A percentile compares a stretch with the other conserved stretches of the same genome.
phyloP scores from a whole-genome alignment of 1,140 invertebrate species.

The Ceratina calcarata region DNA sequence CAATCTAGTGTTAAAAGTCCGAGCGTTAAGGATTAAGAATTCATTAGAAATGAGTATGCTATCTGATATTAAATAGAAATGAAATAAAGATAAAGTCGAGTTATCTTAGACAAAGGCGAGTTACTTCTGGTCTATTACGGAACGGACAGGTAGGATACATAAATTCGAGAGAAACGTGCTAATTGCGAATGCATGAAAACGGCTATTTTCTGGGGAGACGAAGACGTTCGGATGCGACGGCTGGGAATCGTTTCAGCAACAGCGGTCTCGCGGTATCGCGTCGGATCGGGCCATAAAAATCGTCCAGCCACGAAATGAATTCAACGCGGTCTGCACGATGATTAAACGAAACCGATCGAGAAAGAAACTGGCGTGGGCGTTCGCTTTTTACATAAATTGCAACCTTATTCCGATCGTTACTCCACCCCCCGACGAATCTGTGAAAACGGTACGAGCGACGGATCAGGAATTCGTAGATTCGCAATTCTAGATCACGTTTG shows the following conservation, averaged over 20 bases:
- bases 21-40: too few relatives aligned
- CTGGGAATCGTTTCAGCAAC: conserved; percentile 21
- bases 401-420: not conserved
- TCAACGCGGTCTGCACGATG: conserved; percentile 20
- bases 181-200: conserved; percentile 13
- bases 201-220: conserved; percentile 18
- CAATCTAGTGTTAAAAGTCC: too few relatives aligned
- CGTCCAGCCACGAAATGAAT: conserved; percentile 64
- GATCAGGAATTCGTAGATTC: too few relatives aligned
- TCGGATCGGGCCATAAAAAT: conserved; percentile 51
- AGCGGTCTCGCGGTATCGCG: conserved; percentile 50
- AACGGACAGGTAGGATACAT: not conserved
- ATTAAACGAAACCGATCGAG: conserved; percentile 16
- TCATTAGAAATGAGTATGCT: too few relatives aligned
- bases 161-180: not conserved
- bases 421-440: not conserved
- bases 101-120: too few relatives aligned
- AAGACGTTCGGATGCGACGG: not conserved
- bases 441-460: not conserved
- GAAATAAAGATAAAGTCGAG: too few relatives aligned
- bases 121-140: too few relatives aligned
- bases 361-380: not conserved
- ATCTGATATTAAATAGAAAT: too few relatives aligned
- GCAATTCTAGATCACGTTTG: too few relatives aligned
- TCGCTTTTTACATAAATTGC: conserved; percentile 21